These are phyloP conservation scores for Sisyra nigra DNA, from an alignment of 2,888 invertebrate genomes.

Conservation along the genomic window DNA sequence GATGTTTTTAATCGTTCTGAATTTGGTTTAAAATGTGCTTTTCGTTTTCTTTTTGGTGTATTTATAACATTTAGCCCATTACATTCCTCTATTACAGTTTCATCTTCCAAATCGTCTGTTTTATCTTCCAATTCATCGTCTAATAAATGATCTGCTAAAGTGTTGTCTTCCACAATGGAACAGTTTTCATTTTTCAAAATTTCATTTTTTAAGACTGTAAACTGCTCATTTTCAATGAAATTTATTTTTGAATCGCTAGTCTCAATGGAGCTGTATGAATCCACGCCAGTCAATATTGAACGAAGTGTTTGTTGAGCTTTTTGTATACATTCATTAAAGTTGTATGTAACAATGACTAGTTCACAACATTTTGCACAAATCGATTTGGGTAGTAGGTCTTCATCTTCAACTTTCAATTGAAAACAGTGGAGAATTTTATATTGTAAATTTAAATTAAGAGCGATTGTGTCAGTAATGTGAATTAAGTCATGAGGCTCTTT, in stretches of 20 bases:
- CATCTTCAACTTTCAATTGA: constrained; percentile 21
- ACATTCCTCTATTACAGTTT: too few relatives aligned
- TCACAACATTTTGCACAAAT: constrained; percentile 24
- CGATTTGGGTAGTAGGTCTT: constrained; percentile 22
- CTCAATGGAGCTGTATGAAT: background rate
- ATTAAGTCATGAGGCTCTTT: constrained; percentile 18
- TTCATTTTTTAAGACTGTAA: constrained; percentile 2
- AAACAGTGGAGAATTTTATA: constrained; percentile 23
- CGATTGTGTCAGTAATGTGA: constrained; percentile 19
- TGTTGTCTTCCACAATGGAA: background rate
- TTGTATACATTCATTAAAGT: constrained; percentile 24
- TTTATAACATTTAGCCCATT: too few relatives aligned
- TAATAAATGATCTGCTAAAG: constrained; percentile 3
- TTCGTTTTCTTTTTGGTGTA: too few relatives aligned
- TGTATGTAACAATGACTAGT: constrained; percentile 24
- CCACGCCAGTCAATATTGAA: constrained; percentile 8
- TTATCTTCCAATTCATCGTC: background rate
- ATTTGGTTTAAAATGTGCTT: too few relatives aligned
- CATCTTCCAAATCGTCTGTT: background rate
- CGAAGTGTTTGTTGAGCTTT: constrained; percentile 22
- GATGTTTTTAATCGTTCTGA: too few relatives aligned
- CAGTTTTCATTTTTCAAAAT: background rate
- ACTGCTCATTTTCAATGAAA: constrained; percentile 3
- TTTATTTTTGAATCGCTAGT: constrained; percentile 3
- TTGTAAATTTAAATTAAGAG: constrained; percentile 16